Conservation (phyloP, 2,888 invertebrate species). For the Odontomyia ornata region DNA sequence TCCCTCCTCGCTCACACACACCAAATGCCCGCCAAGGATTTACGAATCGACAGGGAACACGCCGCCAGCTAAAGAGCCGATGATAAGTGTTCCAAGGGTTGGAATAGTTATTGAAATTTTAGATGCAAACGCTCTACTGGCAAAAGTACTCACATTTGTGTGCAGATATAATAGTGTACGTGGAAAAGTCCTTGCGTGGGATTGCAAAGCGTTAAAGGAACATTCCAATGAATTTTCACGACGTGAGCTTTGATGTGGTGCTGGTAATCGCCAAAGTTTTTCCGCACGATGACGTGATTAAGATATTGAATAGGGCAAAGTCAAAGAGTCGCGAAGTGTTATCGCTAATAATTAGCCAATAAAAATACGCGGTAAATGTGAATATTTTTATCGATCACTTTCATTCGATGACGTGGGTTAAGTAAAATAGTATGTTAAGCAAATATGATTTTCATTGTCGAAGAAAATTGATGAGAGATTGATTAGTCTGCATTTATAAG, state of each 20-base stretch:
- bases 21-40: not conserved
- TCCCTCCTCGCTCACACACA: not conserved
- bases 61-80: not conserved
- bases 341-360: not conserved
- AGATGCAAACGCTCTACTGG: not conserved
- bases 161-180: not conserved
- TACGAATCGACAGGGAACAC: not conserved
- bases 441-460: no score
- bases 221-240: not conserved
- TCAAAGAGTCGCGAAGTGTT: not conserved
- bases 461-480: no score
- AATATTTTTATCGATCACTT: no score
- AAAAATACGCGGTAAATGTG: no score
- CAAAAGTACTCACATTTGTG: not conserved
- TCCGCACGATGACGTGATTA: no score
- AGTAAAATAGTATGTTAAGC: no score
- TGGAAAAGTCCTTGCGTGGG: not conserved
- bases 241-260: not conserved
- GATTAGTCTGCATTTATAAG: no score
- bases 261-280: not conserved
- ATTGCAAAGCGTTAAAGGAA: no score
- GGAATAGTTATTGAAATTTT: constrained; percentile 9
- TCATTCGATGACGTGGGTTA: no score
- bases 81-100: not conserved
- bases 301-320: no score